Evolutionary conservation across 2,797 vertebrate genomes (phyloP), one percentile per base, ranked within the genome.

Genomic region (Ara ararauna): DNA sequence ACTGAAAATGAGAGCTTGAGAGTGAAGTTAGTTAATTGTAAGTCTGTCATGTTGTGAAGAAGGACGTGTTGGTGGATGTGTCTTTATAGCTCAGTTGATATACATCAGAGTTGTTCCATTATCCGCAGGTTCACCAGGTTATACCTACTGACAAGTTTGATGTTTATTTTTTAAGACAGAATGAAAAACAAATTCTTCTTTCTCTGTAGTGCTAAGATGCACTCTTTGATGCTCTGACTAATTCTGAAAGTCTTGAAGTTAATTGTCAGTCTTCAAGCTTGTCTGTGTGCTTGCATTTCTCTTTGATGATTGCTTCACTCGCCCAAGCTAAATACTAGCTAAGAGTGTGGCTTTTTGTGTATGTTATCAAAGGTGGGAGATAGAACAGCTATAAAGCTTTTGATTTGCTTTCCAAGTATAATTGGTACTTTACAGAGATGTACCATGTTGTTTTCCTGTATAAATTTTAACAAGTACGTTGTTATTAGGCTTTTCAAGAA

Each of bases 361-460:
- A 23, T 42, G 13, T 68, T 83, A 76, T 94, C 77, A 14, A 68
- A 74, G 79, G 77, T 94, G 77, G 83, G 60, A 85, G 75, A 51
- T 14, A 85, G 51, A 86, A 58, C 50, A 79, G 61, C 68, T 77
- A 50, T 77, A 58, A 84, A 91, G 83, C 90, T 94, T 90, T 93
- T 30, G 1, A 42, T 85, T 93, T 88, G 23, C 58, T 91, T 87
- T 93, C 74, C 26, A 58, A 53, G 44, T 42, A 20, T 90, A 94
- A 90, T 91, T 93, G 48, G 44, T 87, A 87, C 86, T 67, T 93
- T 93, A 29, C 51, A 74, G 87, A 89, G 34, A 36, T n/a, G 74
- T 64, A 65, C 64, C 42, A 8, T 22, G 64, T 51, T 87, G 51
- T 85, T 90, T 93, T 71, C 40, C 42, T 90, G 34, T 47, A 24